phyloP scores from a whole-genome alignment of 2,888 invertebrate genomes.

The Salticus scenicus region DNA sequence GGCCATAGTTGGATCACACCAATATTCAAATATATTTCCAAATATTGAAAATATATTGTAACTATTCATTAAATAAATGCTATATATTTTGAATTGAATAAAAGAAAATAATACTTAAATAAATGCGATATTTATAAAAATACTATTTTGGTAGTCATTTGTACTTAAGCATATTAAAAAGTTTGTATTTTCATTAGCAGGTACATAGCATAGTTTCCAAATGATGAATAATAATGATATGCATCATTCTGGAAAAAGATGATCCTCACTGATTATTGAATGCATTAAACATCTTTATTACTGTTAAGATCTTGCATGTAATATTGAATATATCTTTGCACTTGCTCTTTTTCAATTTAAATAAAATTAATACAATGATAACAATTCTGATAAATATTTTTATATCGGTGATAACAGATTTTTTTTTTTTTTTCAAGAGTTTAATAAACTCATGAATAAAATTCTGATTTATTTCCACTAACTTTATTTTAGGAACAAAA shows the following conservation, averaged over 20 bases:
- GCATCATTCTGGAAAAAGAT: neutral
- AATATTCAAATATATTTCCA: neutral
- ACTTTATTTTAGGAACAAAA: too few relatives aligned
- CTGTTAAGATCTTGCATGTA: neutral
- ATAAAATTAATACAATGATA: too few relatives aligned
- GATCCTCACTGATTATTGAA: neutral
- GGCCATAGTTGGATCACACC: neutral
- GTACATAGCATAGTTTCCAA: conserved; percentile 20
- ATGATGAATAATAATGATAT: neutral
- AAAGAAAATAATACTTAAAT: neutral
- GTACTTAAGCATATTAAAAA: conserved; percentile 51
- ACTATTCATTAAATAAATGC: neutral
- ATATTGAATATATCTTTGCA: neutral
- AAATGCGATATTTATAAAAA: conserved; percentile 56
- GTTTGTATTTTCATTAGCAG: conserved; percentile 29
- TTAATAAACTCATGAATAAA: too few relatives aligned
- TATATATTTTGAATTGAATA: neutral
- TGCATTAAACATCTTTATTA: neutral
- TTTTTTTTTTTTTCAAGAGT: too few relatives aligned
- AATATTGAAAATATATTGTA: neutral
- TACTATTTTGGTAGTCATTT: conserved; percentile 51
- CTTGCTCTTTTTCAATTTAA: too few relatives aligned
- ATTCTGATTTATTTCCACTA: too few relatives aligned
- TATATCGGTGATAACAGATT: too few relatives aligned
- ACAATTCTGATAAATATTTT: too few relatives aligned